phyloP scores from a whole-genome alignment of 2,113 vertebrate species.

The Isichthys henryi region DNA sequence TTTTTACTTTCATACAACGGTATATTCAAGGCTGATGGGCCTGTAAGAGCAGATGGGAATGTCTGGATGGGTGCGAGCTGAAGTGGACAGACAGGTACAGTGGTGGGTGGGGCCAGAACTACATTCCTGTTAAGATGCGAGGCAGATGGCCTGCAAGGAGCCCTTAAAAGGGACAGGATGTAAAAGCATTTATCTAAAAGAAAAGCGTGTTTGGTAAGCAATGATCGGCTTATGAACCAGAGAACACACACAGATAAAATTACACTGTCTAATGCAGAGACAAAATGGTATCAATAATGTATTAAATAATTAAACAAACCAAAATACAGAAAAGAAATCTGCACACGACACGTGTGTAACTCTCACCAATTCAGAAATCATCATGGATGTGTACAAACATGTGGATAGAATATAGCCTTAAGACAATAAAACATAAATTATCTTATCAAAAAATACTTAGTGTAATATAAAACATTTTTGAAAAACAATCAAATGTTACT shows the following conservation, averaged over 20 bases:
- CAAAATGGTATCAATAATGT: neutral
- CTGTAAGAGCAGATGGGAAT: neutral
- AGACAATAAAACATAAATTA: neutral
- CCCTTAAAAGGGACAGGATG: neutral
- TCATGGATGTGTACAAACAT: neutral
- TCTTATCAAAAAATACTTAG: neutral
- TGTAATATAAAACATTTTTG: neutral
- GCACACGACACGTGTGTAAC: neutral
- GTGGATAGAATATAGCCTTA: neutral
- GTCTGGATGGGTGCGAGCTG: neutral
- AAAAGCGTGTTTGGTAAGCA: neutral
- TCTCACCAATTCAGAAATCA: neutral
- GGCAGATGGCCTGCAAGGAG: neutral
- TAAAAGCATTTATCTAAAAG: neutral
- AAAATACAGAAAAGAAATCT: neutral
- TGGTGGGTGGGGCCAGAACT: neutral
- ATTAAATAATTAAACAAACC: neutral
- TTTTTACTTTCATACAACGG: neutral
- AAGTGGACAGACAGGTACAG: neutral
- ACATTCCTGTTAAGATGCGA: neutral
- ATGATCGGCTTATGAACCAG: neutral
- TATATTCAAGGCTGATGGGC: neutral
- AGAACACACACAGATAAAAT: neutral
- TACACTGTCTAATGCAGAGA: neutral
- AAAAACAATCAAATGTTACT: neutral